Evolutionary conservation across 2,888 invertebrate species (phyloP).

Genomic region (Agrotis ipsilon): DNA sequence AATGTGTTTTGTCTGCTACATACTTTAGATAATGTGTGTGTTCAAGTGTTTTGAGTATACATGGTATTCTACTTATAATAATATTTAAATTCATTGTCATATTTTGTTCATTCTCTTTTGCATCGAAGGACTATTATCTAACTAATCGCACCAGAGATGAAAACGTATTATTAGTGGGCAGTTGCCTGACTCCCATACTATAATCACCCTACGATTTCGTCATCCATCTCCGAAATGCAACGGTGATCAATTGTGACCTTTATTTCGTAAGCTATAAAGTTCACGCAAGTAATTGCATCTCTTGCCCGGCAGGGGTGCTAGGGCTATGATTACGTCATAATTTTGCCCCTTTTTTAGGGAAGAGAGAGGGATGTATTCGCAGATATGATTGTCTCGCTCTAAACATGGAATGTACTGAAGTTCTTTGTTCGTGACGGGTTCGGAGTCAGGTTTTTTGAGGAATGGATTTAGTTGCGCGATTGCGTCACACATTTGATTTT

Average conservation of each 20-base stretch:
- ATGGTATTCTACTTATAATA: too few species aligned
- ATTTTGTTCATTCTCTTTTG: not conserved
- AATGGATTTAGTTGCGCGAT: conserved; percentile 64
- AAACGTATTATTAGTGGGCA: conserved; percentile 49
- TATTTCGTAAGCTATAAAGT: conserved; percentile 58
- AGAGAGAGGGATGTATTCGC: conserved; percentile 59
- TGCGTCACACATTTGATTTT: conserved; percentile 60
- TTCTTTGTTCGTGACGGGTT: conserved; percentile 76
- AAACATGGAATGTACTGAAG: conserved; percentile 69
- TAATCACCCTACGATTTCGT: conserved; percentile 75
- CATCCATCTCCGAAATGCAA: conserved; percentile 64
- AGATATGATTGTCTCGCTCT: conserved; percentile 64
- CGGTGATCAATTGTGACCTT: conserved; percentile 61
- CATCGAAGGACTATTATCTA: conserved; percentile 5
- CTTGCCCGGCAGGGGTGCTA: conserved; percentile 72
- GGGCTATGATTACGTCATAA: conserved; percentile 84
- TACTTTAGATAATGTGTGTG: not conserved
- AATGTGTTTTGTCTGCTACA: conserved; percentile 3
- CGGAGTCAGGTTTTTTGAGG: conserved; percentile 53
- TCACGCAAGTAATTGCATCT: conserved; percentile 63
- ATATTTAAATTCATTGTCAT: too few species aligned
- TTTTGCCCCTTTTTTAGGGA: conserved; percentile 79
- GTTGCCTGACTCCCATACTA: conserved; percentile 65
- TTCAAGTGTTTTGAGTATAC: not conserved
- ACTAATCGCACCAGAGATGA: conserved; percentile 27